Evolutionary conservation across 1,140 invertebrate species (phyloP).

Genomic region (Scylla paramamosain): DNA sequence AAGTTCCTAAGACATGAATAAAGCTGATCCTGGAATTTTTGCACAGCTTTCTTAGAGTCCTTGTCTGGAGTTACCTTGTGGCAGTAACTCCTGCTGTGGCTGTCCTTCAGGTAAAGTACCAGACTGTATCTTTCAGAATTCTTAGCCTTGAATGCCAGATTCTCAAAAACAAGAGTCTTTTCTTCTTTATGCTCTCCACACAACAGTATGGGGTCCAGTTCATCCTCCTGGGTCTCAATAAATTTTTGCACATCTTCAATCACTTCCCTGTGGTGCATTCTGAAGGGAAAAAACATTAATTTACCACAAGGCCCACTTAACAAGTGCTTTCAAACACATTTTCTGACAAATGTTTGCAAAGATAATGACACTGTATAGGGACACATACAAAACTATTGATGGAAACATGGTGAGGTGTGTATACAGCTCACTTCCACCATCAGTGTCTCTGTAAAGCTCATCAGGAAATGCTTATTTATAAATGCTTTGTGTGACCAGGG

Average conservation of each 20-base stretch:
- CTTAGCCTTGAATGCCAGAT: background rate
- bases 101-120: constrained; percentile 11
- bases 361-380: background rate
- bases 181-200: constrained; percentile 16
- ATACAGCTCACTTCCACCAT: no score
- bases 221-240: background rate
- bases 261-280: background rate
- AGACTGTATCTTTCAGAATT: background rate
- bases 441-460: no score
- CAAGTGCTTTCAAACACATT: background rate
- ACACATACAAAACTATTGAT: background rate
- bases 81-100: background rate
- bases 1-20: background rate
- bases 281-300: background rate
- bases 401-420: background rate
- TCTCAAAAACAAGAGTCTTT: background rate
- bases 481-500: no score
- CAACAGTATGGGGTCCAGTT: background rate
- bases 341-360: background rate
- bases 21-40: constrained; percentile 13
- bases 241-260: constrained; percentile 40
- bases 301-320: background rate
- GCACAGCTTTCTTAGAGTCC: background rate
- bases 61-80: background rate
- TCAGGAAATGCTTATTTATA: no score